Conservation (phyloP, 2,888 invertebrate genomes). For the Drosophila ezoana region DNA sequence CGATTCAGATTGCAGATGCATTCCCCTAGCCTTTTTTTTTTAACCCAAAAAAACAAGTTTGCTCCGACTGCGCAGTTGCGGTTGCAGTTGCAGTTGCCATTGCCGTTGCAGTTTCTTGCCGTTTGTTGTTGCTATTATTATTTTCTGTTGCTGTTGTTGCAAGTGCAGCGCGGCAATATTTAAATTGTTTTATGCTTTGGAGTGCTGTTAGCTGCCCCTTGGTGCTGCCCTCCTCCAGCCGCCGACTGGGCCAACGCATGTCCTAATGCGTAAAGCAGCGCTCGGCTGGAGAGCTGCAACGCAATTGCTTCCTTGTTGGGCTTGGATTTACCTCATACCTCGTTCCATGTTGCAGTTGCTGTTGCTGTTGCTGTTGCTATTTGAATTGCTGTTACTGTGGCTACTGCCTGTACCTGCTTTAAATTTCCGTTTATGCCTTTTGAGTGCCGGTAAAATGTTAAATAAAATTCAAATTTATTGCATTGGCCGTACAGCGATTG, state of each 20-base stretch:
- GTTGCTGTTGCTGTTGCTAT: slow-evolving; percentile 20
- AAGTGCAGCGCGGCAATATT: slow-evolving; percentile 81
- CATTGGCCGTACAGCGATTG: slow-evolving; percentile 69
- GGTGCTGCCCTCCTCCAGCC: background rate
- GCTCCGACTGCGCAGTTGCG: slow-evolving; percentile 28
- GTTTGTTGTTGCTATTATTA: slow-evolving; percentile 44
- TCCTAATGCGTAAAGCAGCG: slow-evolving; percentile 74
- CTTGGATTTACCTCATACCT: slow-evolving; percentile 30
- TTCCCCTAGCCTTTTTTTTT: slow-evolving; percentile 44
- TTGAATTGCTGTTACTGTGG: slow-evolving; percentile 47
- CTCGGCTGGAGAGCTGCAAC: slow-evolving; percentile 38
- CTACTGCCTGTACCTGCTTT: slow-evolving; percentile 67
- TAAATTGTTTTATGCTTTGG: slow-evolving; percentile 81
- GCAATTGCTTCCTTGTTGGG: slow-evolving; percentile 77
- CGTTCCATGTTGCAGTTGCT: slow-evolving; percentile 8
- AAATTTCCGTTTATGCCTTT: slow-evolving; percentile 81
- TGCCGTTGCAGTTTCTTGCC: slow-evolving; percentile 11
- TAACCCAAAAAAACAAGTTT: slow-evolving; percentile 61
- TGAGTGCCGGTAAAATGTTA: slow-evolving; percentile 79
- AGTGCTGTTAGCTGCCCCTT: slow-evolving; percentile 68
- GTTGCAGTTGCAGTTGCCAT: slow-evolving; percentile 20
- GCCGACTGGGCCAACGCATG: slow-evolving; percentile 65
- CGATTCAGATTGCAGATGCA: slow-evolving; percentile 80
- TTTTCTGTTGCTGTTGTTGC: slow-evolving; percentile 58
- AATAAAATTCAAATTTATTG: slow-evolving; percentile 80